Percentiles rank a stretch among this genome's conserved stretches.
Conservation (phyloP, 30 jellyfish, hydroid and myxozoan species). For the Morbakka virulenta region DNA sequence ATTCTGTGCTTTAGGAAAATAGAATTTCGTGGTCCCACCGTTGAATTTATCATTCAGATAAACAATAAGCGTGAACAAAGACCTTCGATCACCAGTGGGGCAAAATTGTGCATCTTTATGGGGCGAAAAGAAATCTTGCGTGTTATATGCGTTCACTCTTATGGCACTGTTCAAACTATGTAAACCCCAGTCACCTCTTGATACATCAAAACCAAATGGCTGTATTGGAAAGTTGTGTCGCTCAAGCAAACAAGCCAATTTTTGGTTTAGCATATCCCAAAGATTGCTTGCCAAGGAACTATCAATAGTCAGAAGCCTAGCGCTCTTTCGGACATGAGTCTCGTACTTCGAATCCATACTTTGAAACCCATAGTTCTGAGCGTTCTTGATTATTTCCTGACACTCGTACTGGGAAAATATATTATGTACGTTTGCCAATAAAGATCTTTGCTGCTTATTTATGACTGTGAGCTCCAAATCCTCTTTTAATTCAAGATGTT, state of each 20-base stretch:
- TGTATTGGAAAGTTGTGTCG: conserved; percentile 3
- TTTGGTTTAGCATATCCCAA: conserved; percentile 15
- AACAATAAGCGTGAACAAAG: conserved; percentile 31
- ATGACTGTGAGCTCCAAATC: no score
- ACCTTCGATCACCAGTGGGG: conserved; percentile 66
- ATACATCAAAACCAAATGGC: conserved; percentile 54
- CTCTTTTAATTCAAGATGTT: not conserved
- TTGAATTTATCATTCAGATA: conserved; percentile 54
- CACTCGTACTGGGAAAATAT: conserved; percentile 21
- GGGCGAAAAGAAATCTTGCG: conserved; percentile 13
- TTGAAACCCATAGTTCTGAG: not conserved
- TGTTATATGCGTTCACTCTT: conserved; percentile 5
- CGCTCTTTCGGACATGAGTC: conserved; percentile 1
- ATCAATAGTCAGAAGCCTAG: conserved; percentile 40
- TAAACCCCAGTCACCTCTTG: conserved; percentile 49
- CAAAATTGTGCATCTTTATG: conserved; percentile 62
- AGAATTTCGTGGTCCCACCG: conserved; percentile 55
- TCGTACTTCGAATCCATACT: not conserved
- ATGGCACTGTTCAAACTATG: conserved; percentile 30
- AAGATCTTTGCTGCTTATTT: not conserved
- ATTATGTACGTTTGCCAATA: conserved; percentile 20
- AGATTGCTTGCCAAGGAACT: conserved; percentile 5
- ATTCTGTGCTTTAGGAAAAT: conserved; percentile 19
- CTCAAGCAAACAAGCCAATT: not conserved
- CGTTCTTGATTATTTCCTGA: conserved; percentile 10